phyloP scores from a whole-genome alignment of 2,113 vertebrate genomes.

The Tenebrosternarchus preto region DNA sequence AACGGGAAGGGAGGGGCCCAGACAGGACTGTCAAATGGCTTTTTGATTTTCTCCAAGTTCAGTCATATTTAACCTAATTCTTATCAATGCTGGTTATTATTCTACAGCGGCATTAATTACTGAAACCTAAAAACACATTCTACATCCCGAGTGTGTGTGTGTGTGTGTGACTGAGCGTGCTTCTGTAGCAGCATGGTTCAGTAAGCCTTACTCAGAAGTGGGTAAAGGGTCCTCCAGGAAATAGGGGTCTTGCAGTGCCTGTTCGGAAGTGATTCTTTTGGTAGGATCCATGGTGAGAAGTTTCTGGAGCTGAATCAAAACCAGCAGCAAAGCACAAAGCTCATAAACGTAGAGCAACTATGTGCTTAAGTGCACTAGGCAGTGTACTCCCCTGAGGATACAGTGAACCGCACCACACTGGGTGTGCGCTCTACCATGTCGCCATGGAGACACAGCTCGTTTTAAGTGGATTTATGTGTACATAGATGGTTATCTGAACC shows the following conservation, averaged over 20 bases:
- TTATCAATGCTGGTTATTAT: constrained; percentile 1
- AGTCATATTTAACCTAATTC: constrained; percentile 13
- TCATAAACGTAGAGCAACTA: too few relatives aligned
- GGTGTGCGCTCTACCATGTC: too few relatives aligned
- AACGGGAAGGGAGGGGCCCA: neutral
- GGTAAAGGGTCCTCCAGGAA: constrained; percentile 97
- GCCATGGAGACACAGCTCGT: too few relatives aligned
- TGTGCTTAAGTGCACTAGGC: too few relatives aligned
- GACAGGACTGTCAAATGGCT: neutral
- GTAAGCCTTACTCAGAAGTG: constrained; percentile 86
- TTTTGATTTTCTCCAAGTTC: constrained; percentile 1
- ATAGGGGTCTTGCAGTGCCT: constrained; percentile 94
- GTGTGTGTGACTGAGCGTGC: neutral
- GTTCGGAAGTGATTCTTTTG: constrained; percentile 97
- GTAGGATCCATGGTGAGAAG: constrained; percentile 99
- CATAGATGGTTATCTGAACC: neutral
- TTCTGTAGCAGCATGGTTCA: neutral
- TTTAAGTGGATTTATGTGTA: neutral
- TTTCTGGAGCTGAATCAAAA: constrained; percentile 87
- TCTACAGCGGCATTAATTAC: neutral
- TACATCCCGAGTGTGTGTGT: neutral
- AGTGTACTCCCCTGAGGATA: too few relatives aligned
- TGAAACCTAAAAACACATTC: too few relatives aligned
- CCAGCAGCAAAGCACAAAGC: constrained; percentile 30
- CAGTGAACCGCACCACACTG: too few relatives aligned